phyloP scores from a whole-genome alignment of 2,113 vertebrate species.

The Mobula birostris region DNA sequence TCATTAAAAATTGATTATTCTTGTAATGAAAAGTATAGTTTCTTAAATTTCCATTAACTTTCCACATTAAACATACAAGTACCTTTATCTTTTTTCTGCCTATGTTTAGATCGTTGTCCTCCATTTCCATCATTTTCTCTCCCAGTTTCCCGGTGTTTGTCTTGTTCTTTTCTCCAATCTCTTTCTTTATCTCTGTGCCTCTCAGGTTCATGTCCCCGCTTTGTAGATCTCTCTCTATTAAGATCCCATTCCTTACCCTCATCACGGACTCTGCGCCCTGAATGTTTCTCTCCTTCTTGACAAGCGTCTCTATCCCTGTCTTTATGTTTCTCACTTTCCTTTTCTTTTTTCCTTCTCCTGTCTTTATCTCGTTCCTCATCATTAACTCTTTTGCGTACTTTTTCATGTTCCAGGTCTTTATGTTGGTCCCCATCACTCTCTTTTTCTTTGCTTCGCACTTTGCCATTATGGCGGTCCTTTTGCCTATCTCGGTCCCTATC shows the following conservation, averaged over 20 bases:
- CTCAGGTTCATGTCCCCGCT: constrained; percentile 8
- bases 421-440: constrained; percentile 49
- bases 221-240: constrained; percentile 35
- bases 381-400: constrained; percentile 40
- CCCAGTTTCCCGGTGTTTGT: not conserved
- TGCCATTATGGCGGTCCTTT: constrained; percentile 46
- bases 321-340: constrained; percentile 46
- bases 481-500: constrained; percentile 31
- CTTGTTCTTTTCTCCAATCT: constrained; percentile 41
- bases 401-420: constrained; percentile 45
- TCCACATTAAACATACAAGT: constrained; percentile 10
- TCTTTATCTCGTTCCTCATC: constrained; percentile 35
- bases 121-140: not conserved
- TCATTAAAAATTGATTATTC: not conserved
- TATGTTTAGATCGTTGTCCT: not conserved
- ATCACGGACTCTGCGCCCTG: constrained; percentile 35
- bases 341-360: constrained; percentile 41
- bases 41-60: not conserved
- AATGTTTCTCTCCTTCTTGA: constrained; percentile 42
- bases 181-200: constrained; percentile 35
- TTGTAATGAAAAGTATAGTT: not conserved
- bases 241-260: constrained; percentile 34
- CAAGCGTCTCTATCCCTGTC: constrained; percentile 42
- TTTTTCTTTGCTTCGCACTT: constrained; percentile 46
- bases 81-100: constrained; percentile 25